These are phyloP conservation scores for Drosophila parvula DNA, from an alignment of 1,140 invertebrate genomes.

Conservation along the genomic window DNA sequence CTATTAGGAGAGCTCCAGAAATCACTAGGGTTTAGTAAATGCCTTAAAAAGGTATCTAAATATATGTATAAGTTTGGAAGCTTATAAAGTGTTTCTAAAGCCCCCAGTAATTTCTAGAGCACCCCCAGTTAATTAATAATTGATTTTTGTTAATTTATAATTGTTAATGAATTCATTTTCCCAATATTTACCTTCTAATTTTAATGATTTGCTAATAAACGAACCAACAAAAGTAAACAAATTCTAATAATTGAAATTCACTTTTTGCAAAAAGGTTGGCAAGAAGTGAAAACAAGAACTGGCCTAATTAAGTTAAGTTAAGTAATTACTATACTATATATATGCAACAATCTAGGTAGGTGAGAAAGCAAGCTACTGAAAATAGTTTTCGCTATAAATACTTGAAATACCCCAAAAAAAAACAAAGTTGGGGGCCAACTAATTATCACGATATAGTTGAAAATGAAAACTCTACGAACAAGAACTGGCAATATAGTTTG, in stretches of 20 bases:
- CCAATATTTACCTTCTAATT: background rate
- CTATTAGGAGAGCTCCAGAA: no score
- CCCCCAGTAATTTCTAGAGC: no score
- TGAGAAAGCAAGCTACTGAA: constrained; percentile 39
- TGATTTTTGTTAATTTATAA: background rate
- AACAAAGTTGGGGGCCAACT: constrained; percentile 30
- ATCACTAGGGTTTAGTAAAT: no score
- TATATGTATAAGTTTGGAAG: no score
- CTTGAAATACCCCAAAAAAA: constrained; percentile 35
- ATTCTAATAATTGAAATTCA: background rate
- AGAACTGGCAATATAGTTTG: constrained; percentile 37
- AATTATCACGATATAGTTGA: constrained; percentile 37
- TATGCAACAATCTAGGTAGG: constrained; percentile 16
- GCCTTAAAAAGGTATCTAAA: no score
- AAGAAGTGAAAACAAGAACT: constrained; percentile 38
- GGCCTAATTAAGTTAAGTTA: constrained; percentile 21
- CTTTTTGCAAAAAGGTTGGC: constrained; percentile 14
- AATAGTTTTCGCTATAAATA: constrained; percentile 33
- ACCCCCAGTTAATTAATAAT: background rate
- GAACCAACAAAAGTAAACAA: background rate
- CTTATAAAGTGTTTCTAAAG: no score
- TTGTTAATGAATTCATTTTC: background rate
- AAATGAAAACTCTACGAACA: constrained; percentile 48
- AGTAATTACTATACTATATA: constrained; percentile 10
- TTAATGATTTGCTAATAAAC: constrained; percentile 3